Conservation (phyloP, 1,140 invertebrate genomes). For the Microplitis mediator region DNA sequence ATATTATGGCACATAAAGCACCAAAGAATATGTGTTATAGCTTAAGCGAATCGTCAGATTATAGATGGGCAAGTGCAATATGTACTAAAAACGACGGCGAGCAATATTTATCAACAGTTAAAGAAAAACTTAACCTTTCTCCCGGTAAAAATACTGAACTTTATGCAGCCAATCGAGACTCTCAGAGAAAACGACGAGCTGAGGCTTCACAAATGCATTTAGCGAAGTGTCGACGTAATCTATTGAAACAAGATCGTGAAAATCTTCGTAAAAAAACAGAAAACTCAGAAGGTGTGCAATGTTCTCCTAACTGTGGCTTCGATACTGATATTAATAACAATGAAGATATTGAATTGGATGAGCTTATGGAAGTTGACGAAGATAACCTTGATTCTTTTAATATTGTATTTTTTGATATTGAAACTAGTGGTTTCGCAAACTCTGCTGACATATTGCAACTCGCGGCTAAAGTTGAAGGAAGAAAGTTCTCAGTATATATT, state of each 20-base stretch:
- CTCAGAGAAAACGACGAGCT: background rate
- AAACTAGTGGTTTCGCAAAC: background rate
- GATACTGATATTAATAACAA: background rate
- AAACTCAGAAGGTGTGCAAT: too few relatives aligned
- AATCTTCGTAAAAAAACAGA: too few relatives aligned
- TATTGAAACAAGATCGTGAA: too few relatives aligned
- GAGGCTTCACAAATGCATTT: background rate
- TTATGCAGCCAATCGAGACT: background rate
- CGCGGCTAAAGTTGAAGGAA: background rate
- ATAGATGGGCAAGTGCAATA: constrained; percentile 29
- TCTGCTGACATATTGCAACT: background rate
- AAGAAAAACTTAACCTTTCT: constrained; percentile 10
- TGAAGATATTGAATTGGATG: background rate
- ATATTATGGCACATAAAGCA: background rate
- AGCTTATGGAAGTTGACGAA: background rate
- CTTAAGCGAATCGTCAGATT: constrained; percentile 33
- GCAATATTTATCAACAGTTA: constrained; percentile 11
- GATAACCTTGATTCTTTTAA: background rate
- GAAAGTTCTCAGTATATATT: background rate
- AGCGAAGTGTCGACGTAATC: background rate
- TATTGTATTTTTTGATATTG: background rate
- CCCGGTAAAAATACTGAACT: constrained; percentile 22
- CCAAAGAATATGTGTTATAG: constrained; percentile 29
- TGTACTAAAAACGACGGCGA: constrained; percentile 36
- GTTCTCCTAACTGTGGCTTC: background rate